Conservation (phyloP, 1,140 invertebrate genomes). For the Magallana angulata region DNA sequence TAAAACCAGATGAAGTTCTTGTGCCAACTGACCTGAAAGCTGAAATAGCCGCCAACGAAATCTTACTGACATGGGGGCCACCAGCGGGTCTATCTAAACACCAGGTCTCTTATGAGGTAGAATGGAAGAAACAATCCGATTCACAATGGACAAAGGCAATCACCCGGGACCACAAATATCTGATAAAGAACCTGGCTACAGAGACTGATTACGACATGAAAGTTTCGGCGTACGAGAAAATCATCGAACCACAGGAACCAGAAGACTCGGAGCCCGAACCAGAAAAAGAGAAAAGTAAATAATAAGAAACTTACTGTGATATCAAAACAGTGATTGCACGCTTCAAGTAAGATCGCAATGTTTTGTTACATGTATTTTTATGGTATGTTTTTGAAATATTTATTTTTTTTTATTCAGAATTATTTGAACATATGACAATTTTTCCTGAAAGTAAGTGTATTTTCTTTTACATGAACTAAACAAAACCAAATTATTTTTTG, state of each 20-base stretch:
- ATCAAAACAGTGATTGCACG: too few species aligned
- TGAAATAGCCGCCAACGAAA: background rate
- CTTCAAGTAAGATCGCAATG: too few species aligned
- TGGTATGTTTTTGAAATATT: background rate
- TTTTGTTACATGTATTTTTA: background rate
- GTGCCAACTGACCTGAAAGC: background rate
- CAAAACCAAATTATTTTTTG: background rate
- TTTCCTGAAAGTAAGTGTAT: background rate
- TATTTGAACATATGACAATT: background rate
- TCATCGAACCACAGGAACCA: background rate
- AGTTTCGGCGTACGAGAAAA: slow-evolving; percentile 5
- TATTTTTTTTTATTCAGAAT: background rate
- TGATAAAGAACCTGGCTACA: background rate
- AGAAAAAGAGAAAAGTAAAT: slow-evolving; percentile 17
- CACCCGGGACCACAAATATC: background rate
- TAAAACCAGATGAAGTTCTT: background rate
- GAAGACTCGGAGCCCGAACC: background rate
- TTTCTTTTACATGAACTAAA: background rate
- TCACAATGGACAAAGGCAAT: background rate
- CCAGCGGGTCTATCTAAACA: background rate
- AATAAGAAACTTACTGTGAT: background rate
- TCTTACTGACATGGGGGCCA: background rate
- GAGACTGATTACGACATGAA: slow-evolving; percentile 7
- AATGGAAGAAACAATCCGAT: background rate
- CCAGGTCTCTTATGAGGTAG: background rate